Base-by-base conservation (phyloP, 1,140 invertebrate species). In the Habropoda laboriosa region DNA sequence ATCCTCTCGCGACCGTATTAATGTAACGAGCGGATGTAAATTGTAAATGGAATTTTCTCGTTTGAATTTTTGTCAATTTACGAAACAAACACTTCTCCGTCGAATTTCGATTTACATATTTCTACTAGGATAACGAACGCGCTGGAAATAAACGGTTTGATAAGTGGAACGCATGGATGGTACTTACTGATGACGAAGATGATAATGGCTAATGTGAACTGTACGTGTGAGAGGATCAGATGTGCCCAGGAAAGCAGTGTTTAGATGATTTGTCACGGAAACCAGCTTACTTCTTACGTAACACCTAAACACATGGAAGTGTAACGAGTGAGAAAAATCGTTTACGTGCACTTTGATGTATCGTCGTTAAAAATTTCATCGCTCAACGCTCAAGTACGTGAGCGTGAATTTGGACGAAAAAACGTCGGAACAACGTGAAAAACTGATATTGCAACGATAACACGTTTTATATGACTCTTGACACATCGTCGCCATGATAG, bases 181-280 rank as follows among this genome's bases (percentile, higher is more conserved):
- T 78, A 78, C 75, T 78, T 78, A 78, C 75, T 40, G 75, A 47
- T 30, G 18, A 58, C 32, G 40, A 77, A 18, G 13, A 24, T 47
- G 4, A 5, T 57, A 64, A 35, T 57, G 74, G n/a, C 16, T 49
- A 42, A 64, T 30, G 45, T 47, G n/a, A 27, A 70, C 42, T 27
- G 35, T 70, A 49, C 18, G 32, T 77, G 40, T 67, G 73, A 51
- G 42, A 60, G n/a, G 3, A 71, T 55, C 24, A 70, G 40, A 49
- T 42, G 63, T 32, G 27, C 0, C 74, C 53, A 78, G 63, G 27
- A 49, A 60, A 55, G 40, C 32, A 67, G 30, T n/a, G 18, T 24
- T 42, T 68, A 68, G 63, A 16, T 12, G 45, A 63, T 60, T 47
- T 72, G 24, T 72, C 27, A 30, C 40, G 27, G 27, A 49, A n/a